Conservation (phyloP, 2,888 invertebrate species). For the Drymonia ruficornis region DNA sequence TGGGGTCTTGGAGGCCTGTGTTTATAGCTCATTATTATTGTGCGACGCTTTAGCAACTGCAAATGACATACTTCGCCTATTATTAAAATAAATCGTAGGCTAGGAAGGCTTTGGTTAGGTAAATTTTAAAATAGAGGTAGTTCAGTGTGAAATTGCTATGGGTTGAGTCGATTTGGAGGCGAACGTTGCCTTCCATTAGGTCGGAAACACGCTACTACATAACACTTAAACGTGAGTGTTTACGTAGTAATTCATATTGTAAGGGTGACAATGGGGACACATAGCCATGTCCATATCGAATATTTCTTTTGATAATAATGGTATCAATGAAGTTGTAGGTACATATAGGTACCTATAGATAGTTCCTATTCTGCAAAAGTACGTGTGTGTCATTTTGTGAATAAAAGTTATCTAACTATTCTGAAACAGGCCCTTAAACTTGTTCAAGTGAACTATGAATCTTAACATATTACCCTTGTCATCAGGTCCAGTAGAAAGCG, state of each 20-base stretch:
- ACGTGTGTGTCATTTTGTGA: too few species aligned
- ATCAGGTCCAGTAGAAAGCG: conserved; percentile 70
- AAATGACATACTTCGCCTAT: conserved; percentile 80
- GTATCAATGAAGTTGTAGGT: background rate
- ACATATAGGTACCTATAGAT: too few species aligned
- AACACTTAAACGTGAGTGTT: conserved; percentile 57
- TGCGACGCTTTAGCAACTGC: conserved; percentile 76
- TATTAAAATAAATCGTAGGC: conserved; percentile 76
- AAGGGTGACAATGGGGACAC: conserved; percentile 11
- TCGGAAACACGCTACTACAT: conserved; percentile 52
- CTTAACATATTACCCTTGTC: background rate
- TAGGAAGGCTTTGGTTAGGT: conserved; percentile 68
- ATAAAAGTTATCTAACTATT: too few species aligned
- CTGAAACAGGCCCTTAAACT: too few species aligned
- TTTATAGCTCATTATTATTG: conserved; percentile 83
- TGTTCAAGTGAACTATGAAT: too few species aligned
- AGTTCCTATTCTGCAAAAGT: background rate
- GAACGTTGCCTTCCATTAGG: conserved; percentile 57
- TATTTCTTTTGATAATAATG: background rate
- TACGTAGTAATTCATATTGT: conserved; percentile 58
- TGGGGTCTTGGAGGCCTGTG: conserved; percentile 76
- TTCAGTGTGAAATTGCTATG: conserved; percentile 59
- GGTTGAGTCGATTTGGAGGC: conserved; percentile 47
- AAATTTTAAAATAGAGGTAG: conserved; percentile 67
- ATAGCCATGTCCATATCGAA: background rate